Percentiles rank a stretch among this genome's conserved stretches.
These are phyloP conservation scores for Periplaneta americana DNA, from an alignment of 1,140 invertebrate genomes.

Conservation along the genomic window DNA sequence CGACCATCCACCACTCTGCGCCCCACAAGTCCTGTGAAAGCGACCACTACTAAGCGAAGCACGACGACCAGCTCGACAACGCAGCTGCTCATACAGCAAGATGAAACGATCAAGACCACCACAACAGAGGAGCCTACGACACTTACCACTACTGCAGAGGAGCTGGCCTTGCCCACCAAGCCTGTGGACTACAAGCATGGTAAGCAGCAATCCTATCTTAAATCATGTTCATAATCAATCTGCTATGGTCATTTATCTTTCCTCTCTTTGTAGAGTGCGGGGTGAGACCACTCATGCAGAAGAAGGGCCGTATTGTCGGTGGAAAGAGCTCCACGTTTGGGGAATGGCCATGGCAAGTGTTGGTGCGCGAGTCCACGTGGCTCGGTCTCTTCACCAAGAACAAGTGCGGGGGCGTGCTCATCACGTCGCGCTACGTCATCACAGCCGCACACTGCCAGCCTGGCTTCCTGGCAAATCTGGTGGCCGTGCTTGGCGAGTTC, in stretches of 20 bases:
- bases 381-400: slow-evolving; percentile 92
- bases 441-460: slow-evolving; percentile 94
- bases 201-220: too few relatives aligned
- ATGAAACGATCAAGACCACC: slow-evolving; percentile 37
- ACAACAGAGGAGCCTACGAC: slow-evolving; percentile 14
- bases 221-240: not conserved
- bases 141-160: slow-evolving; percentile 10
- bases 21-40: slow-evolving; percentile 31
- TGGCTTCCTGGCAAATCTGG: slow-evolving; percentile 84
- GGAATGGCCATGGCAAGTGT: slow-evolving; percentile 90
- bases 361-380: slow-evolving; percentile 89
- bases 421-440: slow-evolving; percentile 77
- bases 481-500: slow-evolving; percentile 86
- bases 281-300: slow-evolving; percentile 66
- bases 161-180: slow-evolving; percentile 13
- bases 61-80: slow-evolving; percentile 5
- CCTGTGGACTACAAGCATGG: slow-evolving; percentile 19
- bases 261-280: slow-evolving; percentile 75
- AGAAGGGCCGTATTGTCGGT: slow-evolving; percentile 80
- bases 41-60: not conserved
- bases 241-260: not conserved
- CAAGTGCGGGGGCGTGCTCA: slow-evolving; percentile 90
- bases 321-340: slow-evolving; percentile 81
- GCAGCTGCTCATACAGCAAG: not conserved
- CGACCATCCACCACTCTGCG: slow-evolving; percentile 26